Conservation (phyloP, 37 sponge, comb jelly and placozoan genomes). For the Amphimedon queenslandica region DNA sequence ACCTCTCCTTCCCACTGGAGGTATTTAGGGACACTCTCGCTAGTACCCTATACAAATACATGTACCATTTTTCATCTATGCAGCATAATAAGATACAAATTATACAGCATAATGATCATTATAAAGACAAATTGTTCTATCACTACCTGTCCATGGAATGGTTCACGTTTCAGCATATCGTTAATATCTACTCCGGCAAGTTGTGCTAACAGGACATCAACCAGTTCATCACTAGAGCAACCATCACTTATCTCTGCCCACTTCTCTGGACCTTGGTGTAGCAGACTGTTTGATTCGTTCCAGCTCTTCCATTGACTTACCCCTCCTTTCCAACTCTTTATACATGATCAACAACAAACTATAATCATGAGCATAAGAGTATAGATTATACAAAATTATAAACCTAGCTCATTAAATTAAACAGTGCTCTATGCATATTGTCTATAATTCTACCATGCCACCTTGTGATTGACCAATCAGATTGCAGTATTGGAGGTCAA, state of each 20-base stretch:
- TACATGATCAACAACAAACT: constrained; percentile 65
- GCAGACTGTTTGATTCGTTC: constrained; percentile 63
- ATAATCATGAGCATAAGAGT: too few relatives aligned
- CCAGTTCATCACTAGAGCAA: constrained; percentile 72
- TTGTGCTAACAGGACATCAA: constrained; percentile 83
- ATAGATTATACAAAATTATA: too few relatives aligned
- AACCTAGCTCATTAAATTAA: too few relatives aligned
- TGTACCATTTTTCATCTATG: neutral
- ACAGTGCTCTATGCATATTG: too few relatives aligned
- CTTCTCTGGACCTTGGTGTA: constrained; percentile 78
- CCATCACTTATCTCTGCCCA: constrained; percentile 77
- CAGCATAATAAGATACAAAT: neutral
- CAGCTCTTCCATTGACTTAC: constrained; percentile 35
- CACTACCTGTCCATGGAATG: constrained; percentile 80
- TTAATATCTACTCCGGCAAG: constrained; percentile 66
- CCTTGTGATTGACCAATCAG: too few relatives aligned
- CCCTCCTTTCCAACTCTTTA: constrained; percentile 51
- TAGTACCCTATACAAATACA: constrained; percentile 62
- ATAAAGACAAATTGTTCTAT: too few relatives aligned
- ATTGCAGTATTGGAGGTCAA: too few relatives aligned
- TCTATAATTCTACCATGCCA: too few relatives aligned
- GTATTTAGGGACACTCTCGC: constrained; percentile 60
- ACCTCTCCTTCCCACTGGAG: constrained; percentile 66
- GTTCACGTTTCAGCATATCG: constrained; percentile 48
- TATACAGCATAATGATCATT: too few relatives aligned